Evolutionary conservation across 2,888 invertebrate species (phyloP).

Genomic region (Eudasyphora cyanicolor): DNA sequence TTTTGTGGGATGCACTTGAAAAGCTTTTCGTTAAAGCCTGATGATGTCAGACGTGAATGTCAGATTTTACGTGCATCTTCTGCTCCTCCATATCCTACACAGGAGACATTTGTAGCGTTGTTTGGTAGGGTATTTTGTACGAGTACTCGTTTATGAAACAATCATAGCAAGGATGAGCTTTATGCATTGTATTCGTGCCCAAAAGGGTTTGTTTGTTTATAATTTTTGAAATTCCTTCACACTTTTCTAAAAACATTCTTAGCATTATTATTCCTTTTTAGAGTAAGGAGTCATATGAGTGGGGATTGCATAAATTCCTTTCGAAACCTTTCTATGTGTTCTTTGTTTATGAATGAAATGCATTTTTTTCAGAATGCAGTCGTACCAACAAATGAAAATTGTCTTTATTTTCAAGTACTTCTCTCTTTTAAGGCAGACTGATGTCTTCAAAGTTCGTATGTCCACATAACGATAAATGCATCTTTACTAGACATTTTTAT

Average conservation of each 20-base stretch:
- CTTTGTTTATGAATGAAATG: conserved; percentile 41
- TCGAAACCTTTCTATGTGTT: background rate
- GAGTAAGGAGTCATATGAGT: conserved; percentile 10
- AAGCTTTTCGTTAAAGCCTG: conserved; percentile 43
- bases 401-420: conserved; percentile 49
- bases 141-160: conserved; percentile 31
- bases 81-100: conserved; percentile 12
- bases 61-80: conserved; percentile 1
- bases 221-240: conserved; percentile 59
- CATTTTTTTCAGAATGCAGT: conserved; percentile 29
- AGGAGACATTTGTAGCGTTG: conserved; percentile 20
- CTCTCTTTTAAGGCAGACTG: background rate
- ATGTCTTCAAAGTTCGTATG: conserved; percentile 23
- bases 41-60: background rate
- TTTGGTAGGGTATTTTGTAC: conserved; percentile 37
- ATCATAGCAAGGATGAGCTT: conserved; percentile 28
- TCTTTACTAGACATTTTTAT: background rate
- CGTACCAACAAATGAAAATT: conserved; percentile 51
- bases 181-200: background rate
- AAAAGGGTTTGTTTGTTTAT: conserved; percentile 41
- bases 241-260: conserved; percentile 49
- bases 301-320: conserved; percentile 37
- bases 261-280: background rate
- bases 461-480: conserved; percentile 44
- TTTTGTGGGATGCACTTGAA: conserved; percentile 41